Base-by-base conservation (phyloP, 2,888 invertebrate genomes). In the Germaria angustata region DNA sequence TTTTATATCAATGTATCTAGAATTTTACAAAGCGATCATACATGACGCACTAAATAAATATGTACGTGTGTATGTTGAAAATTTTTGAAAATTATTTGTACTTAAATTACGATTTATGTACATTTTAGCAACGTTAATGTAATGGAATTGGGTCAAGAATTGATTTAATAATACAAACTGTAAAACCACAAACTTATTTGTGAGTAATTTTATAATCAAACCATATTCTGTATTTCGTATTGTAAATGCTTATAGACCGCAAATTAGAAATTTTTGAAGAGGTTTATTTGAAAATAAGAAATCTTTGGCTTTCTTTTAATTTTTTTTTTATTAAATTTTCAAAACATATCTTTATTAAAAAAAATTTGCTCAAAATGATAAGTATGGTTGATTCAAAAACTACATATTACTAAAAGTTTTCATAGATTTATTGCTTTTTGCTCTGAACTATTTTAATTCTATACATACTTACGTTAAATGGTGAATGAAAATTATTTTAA, bases 91-190 rank as follows among this genome's bases (percentile, higher is more conserved):
- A 3, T 28, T 28, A 28, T 32, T 32, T 57, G 2, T 55, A 39
- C 17, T 57, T 49, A n/a, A 53, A 46, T 15, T 36, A 7, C 34
- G 53, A 24, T 49, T 71, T 65, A 59, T n/a, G n/a, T 41, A 44
- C 0, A 22, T 34, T 55, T 61, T 53, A 73, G n/a, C 46, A 76
- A 53, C 75, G 82, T 66, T 76, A 66, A 81, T 72, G 51, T 46
- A 66, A 71, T 28, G 9, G 22, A 81, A 66, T 72, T 81, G 53
- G 81, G 81, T 71, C 76, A 81, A 76, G 71, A 81, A 77, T 72
- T 65, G 24, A 28, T 61, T 41, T 46, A 61, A 63, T 63, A 28
- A 55, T 20, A 49, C 34, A 61, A 7, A 11, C 8, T 36, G 2
- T 8, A 36, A 13, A 39, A 11, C 3, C 13, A n/a, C 2, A 28